Evolutionary conservation across 35 echinoderm and acorn worm genomes (phyloP), one percentile per base, ranked within the genome.

Genomic region (Ophioderma brevispina): DNA sequence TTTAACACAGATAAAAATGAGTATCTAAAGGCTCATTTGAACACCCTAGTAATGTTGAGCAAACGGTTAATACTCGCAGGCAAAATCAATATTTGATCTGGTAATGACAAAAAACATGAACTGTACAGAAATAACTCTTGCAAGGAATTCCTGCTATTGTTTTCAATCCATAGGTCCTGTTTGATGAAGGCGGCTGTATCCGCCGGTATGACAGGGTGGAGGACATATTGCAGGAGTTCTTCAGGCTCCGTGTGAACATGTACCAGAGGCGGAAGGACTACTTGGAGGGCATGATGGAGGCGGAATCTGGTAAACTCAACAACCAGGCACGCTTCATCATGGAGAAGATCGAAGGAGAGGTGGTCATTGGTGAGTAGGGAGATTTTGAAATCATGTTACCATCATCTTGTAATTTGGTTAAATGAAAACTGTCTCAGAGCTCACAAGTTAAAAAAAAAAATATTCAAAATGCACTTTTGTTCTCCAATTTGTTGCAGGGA

Each of bases 311-410:
- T 41, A 95, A 81, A 33, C 88, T 98, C 35, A 92, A 98, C 77
- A 98, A 98, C 91, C 96, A 98, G 81, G 96, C 96, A 55, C 84
- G 96, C 35, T 98, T 98, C 80, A 98, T 98, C 78, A 90, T 98
- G 90, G 96, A 98, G 84, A 98, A 98, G 88, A 98, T 98, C n/a
- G 90, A 95, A 43, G 96, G 96, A 36, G 95, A 84, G 33, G 56
- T 98, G 34, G 81, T 93, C 33, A 87, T 98, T 30, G 96, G 96
- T 98, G 43, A 82, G 96, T 0, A 75, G 64, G 33, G 64, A 15
- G 55, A n/a, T 63, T 63, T 18, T 18, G 55, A 63, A 15, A 63
- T 63, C 55, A n/a, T 59, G 13, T 59, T 14, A 59, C 13, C 13
- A 59, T 13, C 13, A 59, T 59, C 13, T 59, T 13, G 55, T 13